Evolutionary conservation across 1,140 invertebrate species (phyloP).

Genomic region (Brachionus calyciflorus): DNA sequence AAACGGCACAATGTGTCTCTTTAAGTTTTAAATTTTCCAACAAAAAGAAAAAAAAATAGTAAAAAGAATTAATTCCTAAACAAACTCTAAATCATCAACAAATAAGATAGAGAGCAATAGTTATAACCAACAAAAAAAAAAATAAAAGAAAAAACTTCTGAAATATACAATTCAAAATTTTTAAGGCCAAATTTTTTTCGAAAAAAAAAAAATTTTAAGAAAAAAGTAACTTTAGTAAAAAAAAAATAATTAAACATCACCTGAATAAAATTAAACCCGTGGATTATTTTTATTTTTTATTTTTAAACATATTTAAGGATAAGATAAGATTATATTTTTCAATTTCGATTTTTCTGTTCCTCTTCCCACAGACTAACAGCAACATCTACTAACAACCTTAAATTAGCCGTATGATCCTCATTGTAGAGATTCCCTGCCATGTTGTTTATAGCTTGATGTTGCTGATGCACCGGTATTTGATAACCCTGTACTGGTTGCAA

Average conservation of each 20-base stretch:
- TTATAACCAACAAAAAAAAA: neutral
- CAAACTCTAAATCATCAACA: neutral
- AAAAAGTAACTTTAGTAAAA: neutral
- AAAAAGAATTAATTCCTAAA: neutral
- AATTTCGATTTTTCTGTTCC: conserved; percentile 22
- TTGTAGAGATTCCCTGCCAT: neutral
- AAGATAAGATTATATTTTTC: neutral
- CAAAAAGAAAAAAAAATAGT: too few species aligned
- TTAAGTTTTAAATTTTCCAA: too few species aligned
- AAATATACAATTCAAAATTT: conserved; percentile 22
- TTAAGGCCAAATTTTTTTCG: conserved; percentile 9
- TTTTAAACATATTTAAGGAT: neutral
- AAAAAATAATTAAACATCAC: conserved; percentile 1
- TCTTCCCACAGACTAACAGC: conserved; percentile 38
- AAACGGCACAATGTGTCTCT: too few species aligned
- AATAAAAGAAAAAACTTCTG: neutral
- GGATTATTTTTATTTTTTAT: neutral
- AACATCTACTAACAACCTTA: conserved; percentile 33
- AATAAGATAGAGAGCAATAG: neutral
- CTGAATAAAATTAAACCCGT: conserved; percentile 11
- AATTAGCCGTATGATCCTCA: conserved; percentile 26
- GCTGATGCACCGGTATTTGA: neutral
- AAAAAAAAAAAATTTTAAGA: neutral
- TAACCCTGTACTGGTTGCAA: neutral
- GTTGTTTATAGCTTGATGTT: neutral